phyloP scores from a whole-genome alignment of 1,140 invertebrate genomes.

The Lepidurus couesii region DNA sequence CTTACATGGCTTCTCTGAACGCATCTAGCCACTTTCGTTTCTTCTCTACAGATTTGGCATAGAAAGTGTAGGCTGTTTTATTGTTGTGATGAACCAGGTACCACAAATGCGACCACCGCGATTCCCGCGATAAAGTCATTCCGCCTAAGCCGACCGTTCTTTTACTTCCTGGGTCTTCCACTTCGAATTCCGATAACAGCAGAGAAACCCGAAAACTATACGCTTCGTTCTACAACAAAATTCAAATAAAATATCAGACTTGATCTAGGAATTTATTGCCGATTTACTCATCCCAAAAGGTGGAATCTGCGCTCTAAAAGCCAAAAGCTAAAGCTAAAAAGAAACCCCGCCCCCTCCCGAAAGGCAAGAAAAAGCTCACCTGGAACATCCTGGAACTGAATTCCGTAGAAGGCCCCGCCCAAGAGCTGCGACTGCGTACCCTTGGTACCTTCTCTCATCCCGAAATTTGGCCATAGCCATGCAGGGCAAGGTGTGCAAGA shows the following conservation, averaged over 20 bases:
- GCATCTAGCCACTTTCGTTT: conserved; percentile 88
- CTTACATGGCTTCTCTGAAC: conserved; percentile 83
- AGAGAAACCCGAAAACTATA: conserved; percentile 86
- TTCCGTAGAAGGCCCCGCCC: not conserved
- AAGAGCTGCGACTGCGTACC: not conserved
- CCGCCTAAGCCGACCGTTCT: conserved; percentile 43
- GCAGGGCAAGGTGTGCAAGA: not conserved
- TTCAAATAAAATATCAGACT: not conserved
- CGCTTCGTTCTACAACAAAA: conserved; percentile 65
- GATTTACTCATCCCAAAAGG: too few relatives aligned
- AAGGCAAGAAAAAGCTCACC: not conserved
- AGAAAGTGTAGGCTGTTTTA: conserved; percentile 79
- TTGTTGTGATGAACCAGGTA: conserved; percentile 74
- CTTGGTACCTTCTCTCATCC: not conserved
- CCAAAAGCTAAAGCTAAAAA: conserved; percentile 31
- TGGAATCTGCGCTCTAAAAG: not conserved
- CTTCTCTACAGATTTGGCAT: conserved; percentile 78
- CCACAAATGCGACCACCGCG: conserved; percentile 74
- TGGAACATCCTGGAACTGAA: not conserved
- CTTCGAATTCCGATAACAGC: conserved; percentile 72
- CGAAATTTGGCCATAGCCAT: not conserved
- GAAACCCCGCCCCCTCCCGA: not conserved
- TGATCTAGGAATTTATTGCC: too few relatives aligned
- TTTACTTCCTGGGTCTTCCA: conserved; percentile 63
- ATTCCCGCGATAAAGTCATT: conserved; percentile 55